Evolutionary conservation across 2,888 invertebrate genomes (phyloP), one percentile per base, ranked within the genome.

Genomic region (Trichopria drosophilae): DNA sequence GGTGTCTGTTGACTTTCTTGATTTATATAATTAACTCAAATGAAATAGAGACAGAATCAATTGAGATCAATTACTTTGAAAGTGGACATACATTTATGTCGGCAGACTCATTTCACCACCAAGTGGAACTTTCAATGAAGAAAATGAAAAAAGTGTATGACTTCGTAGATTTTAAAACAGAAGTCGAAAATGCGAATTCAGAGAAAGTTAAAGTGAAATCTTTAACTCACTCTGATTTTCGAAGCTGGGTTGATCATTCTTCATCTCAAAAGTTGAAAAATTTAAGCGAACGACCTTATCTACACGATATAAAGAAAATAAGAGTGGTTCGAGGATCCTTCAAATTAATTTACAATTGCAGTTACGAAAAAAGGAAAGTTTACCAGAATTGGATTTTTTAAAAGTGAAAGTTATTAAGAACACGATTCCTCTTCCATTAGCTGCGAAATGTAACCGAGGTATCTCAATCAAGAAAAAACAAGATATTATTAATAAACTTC

Each of bases 101-200:
- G 18, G 51, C 46, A 10, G 42, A 46, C 23, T 40, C 13, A 28
- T 51, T 51, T 20, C 46, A 49, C 22, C 45, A 53, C 39, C 53
- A 49, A 20, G 49, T 50, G 9, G 49, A 53, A 37, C 34, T 50
- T 20, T 40, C 50, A 12, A 31, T 50, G 31, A 46, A 49, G n/a
- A 35, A 29, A 41, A 15, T 41, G 37, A 45, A 41, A 13, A 42
- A 20, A 9, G 29, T 41, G 5, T 46, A 37, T 18, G 46, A 46
- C 19, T 46, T 26, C 20, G 28, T 9, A 9, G 35, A 36, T 46
- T 32, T 40, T 15, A 20, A 44, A 34, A 24, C 20, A 9, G n/a
- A 20, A 9, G 44, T 44, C 5, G 13, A 13, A n/a, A 13, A 39
- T 4, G 43, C 43, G 4, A 44, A 50, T 43, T 36, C 36, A 2